Conservation (phyloP, 2,888 invertebrate species). For the Nephrotoma flavescens region DNA sequence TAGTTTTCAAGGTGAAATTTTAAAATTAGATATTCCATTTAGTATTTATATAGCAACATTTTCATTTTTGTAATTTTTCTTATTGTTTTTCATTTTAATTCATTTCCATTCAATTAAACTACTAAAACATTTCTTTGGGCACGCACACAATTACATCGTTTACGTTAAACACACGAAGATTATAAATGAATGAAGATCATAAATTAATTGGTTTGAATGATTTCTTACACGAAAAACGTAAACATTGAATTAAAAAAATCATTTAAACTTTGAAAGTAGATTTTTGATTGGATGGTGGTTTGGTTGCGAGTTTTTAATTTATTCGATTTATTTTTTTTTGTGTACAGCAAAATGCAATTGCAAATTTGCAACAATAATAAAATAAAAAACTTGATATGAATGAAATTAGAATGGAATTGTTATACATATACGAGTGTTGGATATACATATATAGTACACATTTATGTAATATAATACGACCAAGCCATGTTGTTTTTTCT, state of each 20-base stretch:
- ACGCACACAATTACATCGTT: not conserved
- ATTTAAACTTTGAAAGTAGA: not conserved
- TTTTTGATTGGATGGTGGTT: not conserved
- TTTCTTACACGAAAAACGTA: not conserved
- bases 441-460: not conserved
- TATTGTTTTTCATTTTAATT: not conserved
- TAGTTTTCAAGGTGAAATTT: not conserved
- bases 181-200: not conserved
- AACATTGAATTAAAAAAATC: not conserved
- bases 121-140: not conserved
- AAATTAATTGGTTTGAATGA: not conserved
- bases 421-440: not conserved
- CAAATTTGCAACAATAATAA: not conserved
- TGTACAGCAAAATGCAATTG: not conserved
- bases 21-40: not conserved
- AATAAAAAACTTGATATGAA: not conserved
- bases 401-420: not conserved
- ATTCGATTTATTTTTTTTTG: not conserved
- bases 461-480: not conserved
- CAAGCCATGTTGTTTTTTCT: not conserved
- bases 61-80: not conserved
- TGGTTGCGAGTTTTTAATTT: not conserved
- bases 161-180: not conserved
- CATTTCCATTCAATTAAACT: not conserved
- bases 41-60: not conserved